Conservation (phyloP, 2,113 vertebrate genomes). For the Axis porcinus region DNA sequence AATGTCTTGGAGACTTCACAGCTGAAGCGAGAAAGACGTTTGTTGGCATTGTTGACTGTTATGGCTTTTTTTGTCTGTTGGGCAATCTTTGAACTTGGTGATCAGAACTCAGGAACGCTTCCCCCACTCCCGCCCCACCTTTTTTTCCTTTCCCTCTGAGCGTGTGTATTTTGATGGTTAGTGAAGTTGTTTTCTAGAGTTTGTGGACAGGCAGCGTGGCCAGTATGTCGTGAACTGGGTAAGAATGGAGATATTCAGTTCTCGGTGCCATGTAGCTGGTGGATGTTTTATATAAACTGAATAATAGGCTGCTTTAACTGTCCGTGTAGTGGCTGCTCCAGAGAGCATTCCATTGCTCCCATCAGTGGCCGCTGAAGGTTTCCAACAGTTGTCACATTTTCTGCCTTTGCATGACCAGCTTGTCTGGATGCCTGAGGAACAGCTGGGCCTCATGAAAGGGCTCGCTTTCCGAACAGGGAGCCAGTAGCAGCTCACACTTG, state of each 20-base stretch:
- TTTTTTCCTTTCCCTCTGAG: background rate
- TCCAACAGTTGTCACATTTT: conserved; percentile 67
- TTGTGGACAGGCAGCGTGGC: background rate
- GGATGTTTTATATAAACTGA: conserved; percentile 66
- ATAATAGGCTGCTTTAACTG: conserved; percentile 62
- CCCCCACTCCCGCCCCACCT: background rate
- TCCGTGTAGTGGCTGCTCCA: background rate
- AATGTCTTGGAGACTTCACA: background rate
- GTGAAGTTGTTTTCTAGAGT: conserved; percentile 33
- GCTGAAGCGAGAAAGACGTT: background rate
- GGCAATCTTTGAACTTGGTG: conserved; percentile 9
- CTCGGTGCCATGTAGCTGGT: conserved; percentile 62
- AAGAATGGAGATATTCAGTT: conserved; percentile 62
- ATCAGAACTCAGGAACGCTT: background rate
- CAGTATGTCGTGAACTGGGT: background rate
- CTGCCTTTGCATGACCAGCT: conserved; percentile 52
- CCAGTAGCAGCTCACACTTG: background rate
- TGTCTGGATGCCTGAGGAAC: conserved; percentile 56
- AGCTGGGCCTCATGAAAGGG: conserved; percentile 65
- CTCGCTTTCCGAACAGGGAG: background rate
- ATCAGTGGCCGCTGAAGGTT: background rate
- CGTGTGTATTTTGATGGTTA: background rate
- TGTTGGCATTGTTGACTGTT: background rate
- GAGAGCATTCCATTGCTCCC: background rate
- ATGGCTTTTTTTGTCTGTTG: background rate